A percentile compares a stretch with the other conserved stretches of the same genome.
These are phyloP conservation scores for Celastrina argiolus DNA, from an alignment of 2,888 invertebrate genomes.

Conservation along the genomic window DNA sequence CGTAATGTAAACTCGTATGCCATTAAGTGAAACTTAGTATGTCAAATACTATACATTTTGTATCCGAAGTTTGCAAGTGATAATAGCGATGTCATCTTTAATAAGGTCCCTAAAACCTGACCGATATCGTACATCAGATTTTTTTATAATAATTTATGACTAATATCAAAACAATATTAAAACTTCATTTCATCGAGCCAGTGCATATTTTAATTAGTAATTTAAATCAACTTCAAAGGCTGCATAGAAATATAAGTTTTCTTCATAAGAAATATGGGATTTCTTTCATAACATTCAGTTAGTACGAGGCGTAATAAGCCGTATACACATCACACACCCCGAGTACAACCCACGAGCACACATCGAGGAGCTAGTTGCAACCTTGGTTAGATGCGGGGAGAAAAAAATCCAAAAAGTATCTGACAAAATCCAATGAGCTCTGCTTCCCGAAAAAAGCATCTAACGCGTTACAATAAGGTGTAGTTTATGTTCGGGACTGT, in stretches of 20 bases:
- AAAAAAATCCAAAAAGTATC: slow-evolving; percentile 11
- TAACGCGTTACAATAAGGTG: neutral
- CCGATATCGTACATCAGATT: too few species aligned
- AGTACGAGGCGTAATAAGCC: neutral
- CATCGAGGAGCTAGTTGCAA: slow-evolving; percentile 1
- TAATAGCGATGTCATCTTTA: too few species aligned
- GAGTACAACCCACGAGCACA: neutral
- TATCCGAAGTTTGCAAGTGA: too few species aligned
- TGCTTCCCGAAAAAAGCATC: neutral
- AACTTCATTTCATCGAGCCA: neutral
- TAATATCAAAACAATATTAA: too few species aligned
- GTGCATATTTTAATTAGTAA: too few species aligned
- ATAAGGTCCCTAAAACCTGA: too few species aligned
- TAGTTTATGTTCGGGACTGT: neutral
- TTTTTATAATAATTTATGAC: too few species aligned
- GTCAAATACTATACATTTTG: too few species aligned
- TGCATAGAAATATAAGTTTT: slow-evolving; percentile 6
- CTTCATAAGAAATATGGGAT: neutral
- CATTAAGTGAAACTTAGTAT: too few species aligned
- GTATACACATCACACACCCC: neutral
- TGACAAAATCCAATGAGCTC: neutral
- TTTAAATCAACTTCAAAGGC: too few species aligned
- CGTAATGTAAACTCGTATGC: too few species aligned
- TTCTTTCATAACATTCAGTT: neutral
- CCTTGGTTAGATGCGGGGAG: neutral